Base-by-base conservation (phyloP, 2,113 vertebrate species). In the Bolborhynchus lineola region DNA sequence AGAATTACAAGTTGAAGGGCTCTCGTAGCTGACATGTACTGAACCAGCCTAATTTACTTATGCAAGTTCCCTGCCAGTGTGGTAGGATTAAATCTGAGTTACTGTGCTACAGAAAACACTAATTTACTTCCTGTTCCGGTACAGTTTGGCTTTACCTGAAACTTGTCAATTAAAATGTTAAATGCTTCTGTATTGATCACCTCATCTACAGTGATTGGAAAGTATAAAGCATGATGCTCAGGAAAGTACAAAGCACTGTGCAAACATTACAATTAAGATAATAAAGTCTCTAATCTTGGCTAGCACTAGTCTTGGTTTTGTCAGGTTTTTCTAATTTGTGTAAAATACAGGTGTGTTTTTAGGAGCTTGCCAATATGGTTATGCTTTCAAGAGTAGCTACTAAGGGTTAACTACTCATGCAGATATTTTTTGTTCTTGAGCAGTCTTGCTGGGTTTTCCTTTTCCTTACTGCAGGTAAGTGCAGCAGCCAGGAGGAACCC, bases 61-160 rank as follows among this genome's bases (percentile, higher is more conserved):
- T 9, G 52, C 42, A 71, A 84, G 62, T 92, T 90, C 37, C 39
- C 63, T 16, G 29, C 28, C 67, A 69, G 70, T 23, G 11, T 57
- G n/a, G 82, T 77, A 74, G 93, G 87, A 80, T 88, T 95, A 90
- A 88, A 88, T 74, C 67, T 72, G 63, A 90, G 41, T 88, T 94
- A 88, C 24, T 91, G 63, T 82, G 53, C 25, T 88, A 50, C 63
- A 82, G 80, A 82, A 95, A 91, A 88, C 83, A 82, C 76, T 83
- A 65, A 67, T 76, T 92, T 78, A 69, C 82, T 70, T 95, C 47
- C 78, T 76, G 23, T 75, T 91, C 33, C 41, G 57, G 24, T 78
- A 79, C 63, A 69, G 39, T 68, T 62, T 90, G 52, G 15, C 35
- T 85, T 85, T 95, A 76, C 52, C 60, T 91, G 47, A 88, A 72